A percentile compares a stretch with the other conserved stretches of the same genome.
Evolutionary conservation across 2,888 invertebrate genomes (phyloP).

Genomic region (Melolontha melolontha): DNA sequence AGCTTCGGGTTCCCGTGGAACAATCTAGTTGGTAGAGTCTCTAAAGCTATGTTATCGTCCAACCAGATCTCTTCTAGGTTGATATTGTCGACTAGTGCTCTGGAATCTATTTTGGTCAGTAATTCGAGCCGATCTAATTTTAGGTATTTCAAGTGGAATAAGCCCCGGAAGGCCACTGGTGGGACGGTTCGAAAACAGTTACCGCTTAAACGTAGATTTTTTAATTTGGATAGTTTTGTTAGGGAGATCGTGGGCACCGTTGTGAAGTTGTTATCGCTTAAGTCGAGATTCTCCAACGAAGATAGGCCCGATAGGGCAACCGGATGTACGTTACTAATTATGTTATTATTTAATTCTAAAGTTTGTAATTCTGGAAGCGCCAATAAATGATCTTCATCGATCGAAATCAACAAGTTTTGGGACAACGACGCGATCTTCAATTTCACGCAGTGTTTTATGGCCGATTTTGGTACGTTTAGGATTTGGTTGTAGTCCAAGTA

Average conservation of each 20-base stretch:
- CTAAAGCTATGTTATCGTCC: slow-evolving; percentile 81
- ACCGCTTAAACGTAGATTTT: slow-evolving; percentile 80
- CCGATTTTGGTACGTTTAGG: slow-evolving; percentile 79
- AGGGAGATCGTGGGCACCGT: slow-evolving; percentile 81
- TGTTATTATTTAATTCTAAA: slow-evolving; percentile 81
- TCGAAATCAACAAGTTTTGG: slow-evolving; percentile 80
- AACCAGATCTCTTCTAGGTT: slow-evolving; percentile 82
- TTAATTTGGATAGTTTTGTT: slow-evolving; percentile 81
- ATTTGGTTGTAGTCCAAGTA: slow-evolving; percentile 84
- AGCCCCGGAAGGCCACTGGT: slow-evolving; percentile 84
- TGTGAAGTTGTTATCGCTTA: slow-evolving; percentile 86
- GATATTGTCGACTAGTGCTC: slow-evolving; percentile 88
- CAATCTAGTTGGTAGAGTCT: slow-evolving; percentile 81
- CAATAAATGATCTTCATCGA: slow-evolving; percentile 80
- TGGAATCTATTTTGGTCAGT: slow-evolving; percentile 77
- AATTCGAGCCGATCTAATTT: slow-evolving; percentile 78
- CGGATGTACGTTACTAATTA: slow-evolving; percentile 78
- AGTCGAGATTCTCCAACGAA: slow-evolving; percentile 78
- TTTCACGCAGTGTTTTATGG: slow-evolving; percentile 74
- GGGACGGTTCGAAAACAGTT: slow-evolving; percentile 81
- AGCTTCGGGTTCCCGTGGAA: slow-evolving; percentile 87
- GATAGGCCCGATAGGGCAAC: slow-evolving; percentile 81
- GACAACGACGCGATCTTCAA: slow-evolving; percentile 82
- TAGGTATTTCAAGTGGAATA: slow-evolving; percentile 83
- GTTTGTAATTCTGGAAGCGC: slow-evolving; percentile 77